These are phyloP conservation scores for Chloroceryle aenea DNA, from an alignment of 2,113 vertebrate species.

Conservation along the genomic window DNA sequence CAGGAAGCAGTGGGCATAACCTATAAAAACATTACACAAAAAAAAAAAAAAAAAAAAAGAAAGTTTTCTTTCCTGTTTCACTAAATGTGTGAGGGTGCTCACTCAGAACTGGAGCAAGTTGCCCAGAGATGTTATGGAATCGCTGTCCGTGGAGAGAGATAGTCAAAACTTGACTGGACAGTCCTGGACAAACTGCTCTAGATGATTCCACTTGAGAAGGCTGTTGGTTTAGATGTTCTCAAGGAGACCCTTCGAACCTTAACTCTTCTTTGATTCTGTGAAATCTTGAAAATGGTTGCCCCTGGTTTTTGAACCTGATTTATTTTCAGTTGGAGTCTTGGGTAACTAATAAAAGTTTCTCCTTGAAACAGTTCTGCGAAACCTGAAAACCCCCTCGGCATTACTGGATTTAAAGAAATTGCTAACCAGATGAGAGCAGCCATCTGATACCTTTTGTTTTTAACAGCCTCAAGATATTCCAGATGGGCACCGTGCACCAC, in stretches of 20 bases:
- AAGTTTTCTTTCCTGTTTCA: too few relatives aligned
- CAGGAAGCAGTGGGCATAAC: background rate
- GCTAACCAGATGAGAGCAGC: background rate
- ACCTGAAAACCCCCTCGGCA: background rate
- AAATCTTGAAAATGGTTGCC: background rate
- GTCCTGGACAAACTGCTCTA: background rate
- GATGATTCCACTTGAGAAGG: background rate
- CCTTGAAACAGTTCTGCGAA: background rate
- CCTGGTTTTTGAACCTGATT: background rate
- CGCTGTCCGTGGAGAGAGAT: background rate
- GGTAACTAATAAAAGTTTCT: background rate
- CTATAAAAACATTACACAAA: background rate
- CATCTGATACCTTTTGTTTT: background rate
- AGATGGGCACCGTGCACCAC: conserved; percentile 94
- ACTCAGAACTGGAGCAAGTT: background rate
- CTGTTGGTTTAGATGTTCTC: background rate
- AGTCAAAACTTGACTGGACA: background rate
- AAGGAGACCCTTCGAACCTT: background rate
- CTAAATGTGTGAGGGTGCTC: background rate
- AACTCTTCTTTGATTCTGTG: background rate
- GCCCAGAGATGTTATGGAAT: background rate
- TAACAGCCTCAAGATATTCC: conserved; percentile 93
- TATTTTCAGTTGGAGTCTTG: background rate
- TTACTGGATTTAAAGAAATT: background rate
- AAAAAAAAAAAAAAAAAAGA: too few relatives aligned